Conservation (phyloP, 2,797 vertebrate genomes). For the Cercopithecus neglectus region DNA sequence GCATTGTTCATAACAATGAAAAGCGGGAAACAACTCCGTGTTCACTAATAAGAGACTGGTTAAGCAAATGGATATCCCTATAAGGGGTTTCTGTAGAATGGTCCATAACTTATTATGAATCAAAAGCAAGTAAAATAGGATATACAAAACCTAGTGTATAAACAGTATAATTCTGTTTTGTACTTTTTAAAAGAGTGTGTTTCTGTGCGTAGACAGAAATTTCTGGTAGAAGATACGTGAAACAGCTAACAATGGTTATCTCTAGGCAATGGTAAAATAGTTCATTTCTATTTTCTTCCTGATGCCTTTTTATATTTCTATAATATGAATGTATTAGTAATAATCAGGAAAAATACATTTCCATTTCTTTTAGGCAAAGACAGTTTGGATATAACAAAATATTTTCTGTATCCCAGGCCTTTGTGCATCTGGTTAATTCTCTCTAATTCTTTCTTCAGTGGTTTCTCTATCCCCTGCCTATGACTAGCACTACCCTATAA, state of each 20-base stretch:
- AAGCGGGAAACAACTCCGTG: not conserved
- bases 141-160: not conserved
- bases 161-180: not conserved
- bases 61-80: not conserved
- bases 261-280: not conserved
- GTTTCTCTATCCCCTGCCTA: not conserved
- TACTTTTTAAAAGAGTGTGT: not conserved
- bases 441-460: not conserved
- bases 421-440: not conserved
- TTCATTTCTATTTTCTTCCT: conserved; percentile 19
- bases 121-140: not conserved
- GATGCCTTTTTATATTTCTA: conserved; percentile 40
- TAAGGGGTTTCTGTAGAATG: conserved; percentile 4
- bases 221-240: conserved; percentile 27
- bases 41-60: not conserved
- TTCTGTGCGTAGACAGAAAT: not conserved
- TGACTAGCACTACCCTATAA: not conserved
- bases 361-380: conserved; percentile 28
- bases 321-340: not conserved
- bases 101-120: conserved; percentile 1
- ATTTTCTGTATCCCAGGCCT: not conserved
- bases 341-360: conserved; percentile 19
- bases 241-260: conserved; percentile 1
- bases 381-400: not conserved
- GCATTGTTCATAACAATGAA: not conserved